Evolutionary conservation across 2,113 vertebrate species (phyloP).

Genomic region (human (Homo sapiens)): DNA sequence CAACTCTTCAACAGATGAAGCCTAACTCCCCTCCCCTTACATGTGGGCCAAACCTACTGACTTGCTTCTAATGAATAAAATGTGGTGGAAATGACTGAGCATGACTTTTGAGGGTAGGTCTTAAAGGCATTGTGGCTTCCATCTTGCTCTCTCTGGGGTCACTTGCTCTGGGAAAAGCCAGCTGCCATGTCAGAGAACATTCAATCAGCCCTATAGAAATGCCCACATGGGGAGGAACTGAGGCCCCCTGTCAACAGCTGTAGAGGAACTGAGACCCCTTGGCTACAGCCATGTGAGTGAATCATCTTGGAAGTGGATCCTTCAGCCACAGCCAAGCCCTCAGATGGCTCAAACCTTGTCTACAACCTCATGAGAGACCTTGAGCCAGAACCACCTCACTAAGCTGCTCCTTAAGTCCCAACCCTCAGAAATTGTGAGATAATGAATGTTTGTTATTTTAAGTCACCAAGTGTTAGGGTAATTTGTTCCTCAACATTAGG

Average conservation of each 20-base stretch:
- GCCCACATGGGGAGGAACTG: neutral
- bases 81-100: neutral
- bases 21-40: neutral
- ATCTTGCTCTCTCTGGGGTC: neutral
- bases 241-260: neutral
- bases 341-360: neutral
- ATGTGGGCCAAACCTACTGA: neutral
- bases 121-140: neutral
- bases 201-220: neutral
- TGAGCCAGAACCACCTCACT: neutral
- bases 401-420: neutral
- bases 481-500: neutral
- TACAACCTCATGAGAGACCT: neutral
- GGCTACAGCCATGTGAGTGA: neutral
- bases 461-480: neutral
- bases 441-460: neutral
- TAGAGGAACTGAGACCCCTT: neutral
- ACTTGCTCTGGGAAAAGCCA: neutral
- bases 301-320: neutral
- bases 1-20: neutral
- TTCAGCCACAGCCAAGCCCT: neutral
- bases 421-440: neutral
- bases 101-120: neutral
- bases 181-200: neutral
- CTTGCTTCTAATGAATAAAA: neutral